Conservation (phyloP, 1,140 invertebrate species). For the Cydia strobilella region DNA sequence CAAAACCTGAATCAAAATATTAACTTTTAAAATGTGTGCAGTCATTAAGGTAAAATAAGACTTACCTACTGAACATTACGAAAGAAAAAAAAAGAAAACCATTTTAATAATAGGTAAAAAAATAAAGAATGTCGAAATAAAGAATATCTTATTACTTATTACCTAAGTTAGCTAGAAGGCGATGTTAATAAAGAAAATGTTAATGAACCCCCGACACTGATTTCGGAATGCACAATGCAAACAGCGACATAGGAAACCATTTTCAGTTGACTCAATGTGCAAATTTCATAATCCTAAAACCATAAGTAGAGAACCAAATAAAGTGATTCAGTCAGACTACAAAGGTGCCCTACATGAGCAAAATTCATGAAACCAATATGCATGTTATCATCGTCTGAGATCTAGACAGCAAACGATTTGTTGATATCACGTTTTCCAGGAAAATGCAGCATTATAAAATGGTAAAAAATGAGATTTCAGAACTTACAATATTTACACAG, state of each 20-base stretch:
- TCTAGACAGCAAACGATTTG: conserved; percentile 43
- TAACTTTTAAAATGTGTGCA: background rate
- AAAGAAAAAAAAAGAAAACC: no score
- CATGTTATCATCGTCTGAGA: conserved; percentile 58
- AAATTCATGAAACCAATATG: conserved; percentile 53
- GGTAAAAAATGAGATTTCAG: background rate
- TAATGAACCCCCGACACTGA: background rate
- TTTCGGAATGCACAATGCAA: background rate
- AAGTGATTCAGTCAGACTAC: conserved; percentile 15
- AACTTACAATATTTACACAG: background rate
- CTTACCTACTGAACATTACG: no score
- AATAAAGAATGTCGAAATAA: background rate
- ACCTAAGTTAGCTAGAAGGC: background rate
- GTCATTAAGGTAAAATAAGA: no score
- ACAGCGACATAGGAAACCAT: background rate
- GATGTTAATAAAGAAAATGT: background rate
- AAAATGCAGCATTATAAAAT: conserved; percentile 10
- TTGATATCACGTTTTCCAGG: conserved; percentile 22
- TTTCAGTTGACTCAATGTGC: background rate
- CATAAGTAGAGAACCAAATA: background rate
- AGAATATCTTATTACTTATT: background rate
- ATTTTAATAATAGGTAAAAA: background rate
- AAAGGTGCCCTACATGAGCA: conserved; percentile 38
- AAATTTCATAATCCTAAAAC: conserved; percentile 19
- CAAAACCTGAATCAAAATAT: background rate